phyloP scores from a whole-genome alignment of 2,888 invertebrate genomes.

The Lamellibrachia columna region DNA sequence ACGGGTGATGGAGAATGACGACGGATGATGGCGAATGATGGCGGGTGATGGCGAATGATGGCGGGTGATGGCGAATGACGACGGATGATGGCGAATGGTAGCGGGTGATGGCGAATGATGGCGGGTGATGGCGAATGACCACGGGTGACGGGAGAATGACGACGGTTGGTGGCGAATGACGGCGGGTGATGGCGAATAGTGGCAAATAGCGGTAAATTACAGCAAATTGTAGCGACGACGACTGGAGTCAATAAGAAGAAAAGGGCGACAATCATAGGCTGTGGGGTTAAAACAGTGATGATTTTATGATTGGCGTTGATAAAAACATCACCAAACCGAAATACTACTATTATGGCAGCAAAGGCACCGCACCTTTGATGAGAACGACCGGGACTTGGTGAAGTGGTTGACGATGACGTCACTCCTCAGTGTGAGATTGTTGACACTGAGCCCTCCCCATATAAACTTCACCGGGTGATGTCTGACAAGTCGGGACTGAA shows the following conservation, averaged over 20 bases:
- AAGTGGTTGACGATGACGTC: slow-evolving; percentile 47
- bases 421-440: slow-evolving; percentile 38
- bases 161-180: neutral
- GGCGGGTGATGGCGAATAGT: neutral
- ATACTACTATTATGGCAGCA: neutral
- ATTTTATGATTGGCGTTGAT: no score
- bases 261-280: no score
- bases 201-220: neutral
- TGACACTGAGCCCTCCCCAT: slow-evolving; percentile 44
- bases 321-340: neutral
- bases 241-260: neutral
- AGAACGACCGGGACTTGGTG: slow-evolving; percentile 43
- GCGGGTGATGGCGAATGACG: neutral
- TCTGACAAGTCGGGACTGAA: slow-evolving; percentile 41
- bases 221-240: neutral
- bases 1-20: neutral
- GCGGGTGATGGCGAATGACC: neutral
- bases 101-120: neutral
- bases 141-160: neutral
- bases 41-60: no score
- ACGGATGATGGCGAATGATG: no score
- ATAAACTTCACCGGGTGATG: slow-evolving; percentile 44
- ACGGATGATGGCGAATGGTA: no score
- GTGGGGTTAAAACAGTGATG: no score
- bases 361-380: slow-evolving; percentile 42